Evolutionary conservation across 2,888 invertebrate genomes (phyloP), one percentile per base, ranked within the genome.

Genomic region (Pediacus dermestoides): DNA sequence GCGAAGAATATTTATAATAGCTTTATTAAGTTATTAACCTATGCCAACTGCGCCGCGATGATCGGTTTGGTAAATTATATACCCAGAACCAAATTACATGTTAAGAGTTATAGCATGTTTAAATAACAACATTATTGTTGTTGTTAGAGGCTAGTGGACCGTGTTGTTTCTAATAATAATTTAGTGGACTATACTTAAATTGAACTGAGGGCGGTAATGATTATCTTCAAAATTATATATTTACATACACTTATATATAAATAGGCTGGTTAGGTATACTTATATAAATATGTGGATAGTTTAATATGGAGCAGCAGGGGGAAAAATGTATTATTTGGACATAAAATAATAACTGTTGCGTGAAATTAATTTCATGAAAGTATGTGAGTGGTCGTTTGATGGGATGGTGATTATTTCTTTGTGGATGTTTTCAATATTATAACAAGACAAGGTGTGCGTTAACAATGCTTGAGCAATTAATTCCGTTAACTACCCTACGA

Each of bases 31-130:
- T 63, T 60, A 63, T 61, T 61, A 62, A 57, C 55, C 53, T 56
- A 56, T 59, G 54, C 59, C 61, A 61, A 63, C 63, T 61, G 62
- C 57, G 60, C 63, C 61, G 62, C 57, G 60, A 63, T 61, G 63
- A 63, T 61, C 57, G 59, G 57, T 61, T 53, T 50, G 51, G 52
- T 51, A 64, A 63, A 64, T 64, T 64, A 64, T 57, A 63, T 54
- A 48, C 47, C 46, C 25, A 35, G 31, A 44, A 53, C 48, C 40
- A 57, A 57, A 59, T 59, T 57, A 58, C 49, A 47, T 45, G 44
- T 44, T 44, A 27, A 37, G 48, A 48, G 49, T 50, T 55, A 50
- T 46, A 43, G 49, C 50, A 46, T 48, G 52, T 51, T 47, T 48
- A 51, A 48, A 52, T 47, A 46, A 56, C 48, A 48, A 41, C 53